phyloP scores from a whole-genome alignment of 2,113 vertebrate species.

The Dromiciops gliroides region DNA sequence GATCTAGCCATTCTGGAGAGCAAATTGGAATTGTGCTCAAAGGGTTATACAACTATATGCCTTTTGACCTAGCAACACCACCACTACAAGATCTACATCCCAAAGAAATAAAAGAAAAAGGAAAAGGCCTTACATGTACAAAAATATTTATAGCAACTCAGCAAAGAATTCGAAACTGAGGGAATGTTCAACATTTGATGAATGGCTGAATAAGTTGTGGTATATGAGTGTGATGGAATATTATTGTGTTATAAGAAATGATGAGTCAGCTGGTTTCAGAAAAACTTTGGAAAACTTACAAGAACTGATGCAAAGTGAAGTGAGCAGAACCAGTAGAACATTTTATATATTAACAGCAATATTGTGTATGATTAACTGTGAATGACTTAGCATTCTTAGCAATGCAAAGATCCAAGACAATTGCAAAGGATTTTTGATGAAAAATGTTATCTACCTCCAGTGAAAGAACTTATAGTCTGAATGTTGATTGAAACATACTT shows the following conservation, averaged over 20 bases:
- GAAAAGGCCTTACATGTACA: neutral
- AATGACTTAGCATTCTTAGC: neutral
- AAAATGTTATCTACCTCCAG: neutral
- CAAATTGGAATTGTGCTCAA: neutral
- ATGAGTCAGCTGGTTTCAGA: neutral
- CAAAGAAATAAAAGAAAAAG: neutral
- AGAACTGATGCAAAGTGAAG: neutral
- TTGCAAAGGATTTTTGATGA: neutral
- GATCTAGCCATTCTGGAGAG: neutral
- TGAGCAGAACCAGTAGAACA: neutral
- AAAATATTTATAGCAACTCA: neutral
- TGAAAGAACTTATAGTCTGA: neutral
- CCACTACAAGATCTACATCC: neutral
- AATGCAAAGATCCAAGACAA: neutral
- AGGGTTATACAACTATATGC: neutral
- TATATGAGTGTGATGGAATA: neutral
- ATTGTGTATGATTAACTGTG: neutral
- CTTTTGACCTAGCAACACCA: neutral
- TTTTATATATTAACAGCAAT: neutral
- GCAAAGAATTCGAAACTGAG: neutral
- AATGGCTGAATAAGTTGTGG: neutral
- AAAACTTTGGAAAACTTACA: neutral
- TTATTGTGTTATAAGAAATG: neutral
- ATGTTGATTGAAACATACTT: neutral
- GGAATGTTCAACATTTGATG: neutral